Evolutionary conservation across 37 sponge, comb jelly and placozoan species (phyloP), one percentile per base, ranked within the genome.

Genomic region (Cliona cf. orientalis): DNA sequence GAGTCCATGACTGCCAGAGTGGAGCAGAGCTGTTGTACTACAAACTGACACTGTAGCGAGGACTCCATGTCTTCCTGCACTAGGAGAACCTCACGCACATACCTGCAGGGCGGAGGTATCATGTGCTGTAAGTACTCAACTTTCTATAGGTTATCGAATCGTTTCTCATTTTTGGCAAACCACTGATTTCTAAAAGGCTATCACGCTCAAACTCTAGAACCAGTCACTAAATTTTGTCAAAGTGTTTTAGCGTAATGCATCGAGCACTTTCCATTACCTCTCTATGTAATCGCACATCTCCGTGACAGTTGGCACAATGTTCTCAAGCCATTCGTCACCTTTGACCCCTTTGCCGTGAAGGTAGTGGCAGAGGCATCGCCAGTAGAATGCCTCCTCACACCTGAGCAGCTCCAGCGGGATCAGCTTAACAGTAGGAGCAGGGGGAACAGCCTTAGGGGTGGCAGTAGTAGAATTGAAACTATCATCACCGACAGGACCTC

Each of bases 371-470:
- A 94, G 66, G 60, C 84, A 84, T 21, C 81, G 45, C 94, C 94
- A 94, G 75, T 80, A 94, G 60, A 94, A 90, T n/a, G 76, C 75
- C 26, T 86, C 71, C 34, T 86, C 94, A 46, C 59, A 84, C 31
- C 56, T 75, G 28, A 92, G 69, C 36, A 65, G 7, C 4, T 87
- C 76, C n/a, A 67, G 62, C 0, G 81, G 76, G 9, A 92, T 25
- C 49, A 57, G 19, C 44, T 53, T 82, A 2, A 11, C 28, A 31
- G 0, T 29, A 55, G 58, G 29, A 14, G 67, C 49, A 36, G 3
- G 67, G 12, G n/a, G n/a, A n/a, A n/a, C n/a, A n/a, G n/a, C n/a
- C n/a, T n/a, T n/a, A n/a, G n/a, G n/a, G n/a, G n/a, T n/a, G n/a
- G n/a, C n/a, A n/a, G n/a, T n/a, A n/a, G n/a, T n/a, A n/a, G n/a